Evolutionary conservation across 2,888 invertebrate species (phyloP).

Genomic region (Pachliopta kotzebuea): DNA sequence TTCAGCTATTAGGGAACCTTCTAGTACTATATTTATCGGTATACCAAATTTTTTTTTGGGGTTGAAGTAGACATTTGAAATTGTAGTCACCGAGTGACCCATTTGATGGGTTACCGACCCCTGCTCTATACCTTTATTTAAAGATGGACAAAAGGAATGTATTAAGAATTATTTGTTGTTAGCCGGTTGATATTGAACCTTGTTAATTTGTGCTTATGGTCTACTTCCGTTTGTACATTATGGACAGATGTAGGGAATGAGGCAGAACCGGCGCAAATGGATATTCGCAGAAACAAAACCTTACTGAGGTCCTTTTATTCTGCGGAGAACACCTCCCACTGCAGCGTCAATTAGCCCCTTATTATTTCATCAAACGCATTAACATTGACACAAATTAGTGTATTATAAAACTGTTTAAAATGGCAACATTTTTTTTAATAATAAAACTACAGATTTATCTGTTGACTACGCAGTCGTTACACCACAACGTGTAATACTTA

Average conservation of each 20-base stretch:
- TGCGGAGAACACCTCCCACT: conserved; percentile 46
- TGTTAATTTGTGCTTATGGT: neutral
- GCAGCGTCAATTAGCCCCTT: conserved; percentile 42
- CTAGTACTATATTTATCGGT: too few species aligned
- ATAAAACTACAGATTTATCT: neutral
- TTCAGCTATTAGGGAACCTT: too few species aligned
- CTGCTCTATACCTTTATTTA: conserved; percentile 20
- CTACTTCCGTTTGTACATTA: neutral
- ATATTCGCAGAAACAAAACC: conserved; percentile 50
- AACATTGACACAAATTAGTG: neutral
- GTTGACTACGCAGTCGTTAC: neutral
- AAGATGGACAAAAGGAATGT: conserved; percentile 25
- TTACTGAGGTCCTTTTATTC: conserved; percentile 40
- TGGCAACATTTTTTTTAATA: neutral
- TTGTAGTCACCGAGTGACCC: too few species aligned
- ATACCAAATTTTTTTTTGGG: neutral
- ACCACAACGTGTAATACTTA: too few species aligned
- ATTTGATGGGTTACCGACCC: conserved; percentile 11
- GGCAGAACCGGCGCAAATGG: conserved; percentile 33
- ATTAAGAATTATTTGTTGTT: conserved; percentile 17
- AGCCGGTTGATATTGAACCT: conserved; percentile 2
- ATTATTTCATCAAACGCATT: conserved; percentile 16
- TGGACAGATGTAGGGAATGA: conserved; percentile 42
- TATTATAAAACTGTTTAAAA: neutral
- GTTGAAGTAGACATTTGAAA: neutral